Base-by-base conservation (phyloP, 2,113 vertebrate genomes). In the Coryphaenoides rupestris region DNA sequence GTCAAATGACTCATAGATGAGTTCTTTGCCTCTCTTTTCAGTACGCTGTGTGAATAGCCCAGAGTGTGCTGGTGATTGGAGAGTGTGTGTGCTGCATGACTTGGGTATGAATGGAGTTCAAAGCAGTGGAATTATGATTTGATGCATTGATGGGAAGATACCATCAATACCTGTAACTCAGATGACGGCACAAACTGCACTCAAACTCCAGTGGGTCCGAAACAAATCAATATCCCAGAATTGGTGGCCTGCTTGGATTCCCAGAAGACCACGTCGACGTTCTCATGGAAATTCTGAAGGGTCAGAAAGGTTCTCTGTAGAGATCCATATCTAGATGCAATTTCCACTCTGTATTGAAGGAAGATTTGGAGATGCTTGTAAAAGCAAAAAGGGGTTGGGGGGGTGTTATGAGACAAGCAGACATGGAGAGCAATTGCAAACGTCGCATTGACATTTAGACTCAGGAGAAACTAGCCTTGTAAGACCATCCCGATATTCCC, bases 141-240 rank as follows among this genome's bases (percentile, higher is more conserved):
- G 9, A 60, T 49, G 45, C 16, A 24, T 15, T 53, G 60, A 19
- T 23, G 17, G 26, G 19, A 22, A 22, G n/a, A 2, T 15, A 33
- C 1, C 23, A n/a, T 40, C 40, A 1, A 15, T 10, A 15, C 33
- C 19, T 19, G n/a, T 5, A 14, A 28, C 28, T 19, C 15, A 26
- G 50, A 15, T 23, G 23, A 17, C 5, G 16, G 1, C 4, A 55
- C 21, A 54, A 5, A 54, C 13, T 19, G 12, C 22, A 21, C 14
- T 63, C 33, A 4, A 4, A 19, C 23, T 33, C 13, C 15, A 3
- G 9, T 4, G 7, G 50, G 28, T n/a, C 62, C 6, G 33, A 40
- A 28, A 40, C 61, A 33, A 55, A 63, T 63, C 24, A 54, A 33
- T 63, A 63, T 17, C 49, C 13, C 50, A 55, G 13, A 5, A 55